Percentiles rank a stretch among this genome's conserved stretches.
Evolutionary conservation across 1,140 invertebrate genomes (phyloP).

Genomic region (Trichonephila clavata): DNA sequence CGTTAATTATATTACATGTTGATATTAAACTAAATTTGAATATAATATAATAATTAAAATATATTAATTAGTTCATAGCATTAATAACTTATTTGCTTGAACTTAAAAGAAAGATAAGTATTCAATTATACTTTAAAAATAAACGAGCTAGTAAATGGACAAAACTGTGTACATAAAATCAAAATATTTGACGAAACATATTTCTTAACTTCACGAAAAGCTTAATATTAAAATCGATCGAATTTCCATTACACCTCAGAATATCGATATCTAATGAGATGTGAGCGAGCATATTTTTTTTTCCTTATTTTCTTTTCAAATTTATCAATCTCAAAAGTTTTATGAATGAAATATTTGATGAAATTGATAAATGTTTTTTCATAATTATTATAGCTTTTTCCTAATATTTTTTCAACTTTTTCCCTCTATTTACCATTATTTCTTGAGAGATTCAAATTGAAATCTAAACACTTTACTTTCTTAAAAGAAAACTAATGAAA

Average conservation of each 20-base stretch:
- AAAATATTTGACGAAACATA: background rate
- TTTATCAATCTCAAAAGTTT: background rate
- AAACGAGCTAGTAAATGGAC: background rate
- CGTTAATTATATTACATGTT: too few species aligned
- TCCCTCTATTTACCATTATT: background rate
- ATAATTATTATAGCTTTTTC: background rate
- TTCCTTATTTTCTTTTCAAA: background rate
- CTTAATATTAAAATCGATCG: conserved; percentile 66
- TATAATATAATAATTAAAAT: too few species aligned
- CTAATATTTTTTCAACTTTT: background rate
- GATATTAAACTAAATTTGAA: too few species aligned
- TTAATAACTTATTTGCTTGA: background rate
- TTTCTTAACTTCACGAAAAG: background rate
- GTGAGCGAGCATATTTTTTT: background rate
- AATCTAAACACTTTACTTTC: background rate
- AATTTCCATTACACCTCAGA: conserved; percentile 47
- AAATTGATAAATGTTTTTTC: background rate
- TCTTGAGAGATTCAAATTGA: background rate
- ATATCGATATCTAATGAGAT: conserved; percentile 56
- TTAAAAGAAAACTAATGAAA: background rate
- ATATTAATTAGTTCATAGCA: too few species aligned
- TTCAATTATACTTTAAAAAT: background rate
- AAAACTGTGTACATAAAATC: background rate
- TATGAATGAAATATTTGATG: background rate
- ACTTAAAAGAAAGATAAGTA: background rate